Evolutionary conservation across 2,113 vertebrate genomes (phyloP).

Genomic region (Tenebrosternarchus preto): DNA sequence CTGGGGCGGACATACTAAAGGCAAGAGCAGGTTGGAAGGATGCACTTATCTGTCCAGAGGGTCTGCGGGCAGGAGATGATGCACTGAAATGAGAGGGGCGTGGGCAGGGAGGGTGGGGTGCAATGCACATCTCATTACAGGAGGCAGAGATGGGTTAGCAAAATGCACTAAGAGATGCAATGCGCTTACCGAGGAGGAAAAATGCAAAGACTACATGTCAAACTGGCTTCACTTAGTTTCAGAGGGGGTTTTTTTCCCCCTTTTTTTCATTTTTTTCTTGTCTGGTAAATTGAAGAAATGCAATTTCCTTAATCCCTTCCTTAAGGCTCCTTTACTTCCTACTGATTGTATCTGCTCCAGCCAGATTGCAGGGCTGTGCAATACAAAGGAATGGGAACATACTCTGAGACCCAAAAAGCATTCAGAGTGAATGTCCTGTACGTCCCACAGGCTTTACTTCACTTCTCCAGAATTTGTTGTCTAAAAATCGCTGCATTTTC

Average conservation of each 20-base stretch:
- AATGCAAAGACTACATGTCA: slow-evolving; percentile 80
- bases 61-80: slow-evolving; percentile 69
- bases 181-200: slow-evolving; percentile 63
- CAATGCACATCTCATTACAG: slow-evolving; percentile 73
- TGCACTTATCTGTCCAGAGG: slow-evolving; percentile 69
- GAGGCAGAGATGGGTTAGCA: slow-evolving; percentile 72
- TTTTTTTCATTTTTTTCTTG: slow-evolving; percentile 37
- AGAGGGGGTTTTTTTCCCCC: slow-evolving; percentile 31
- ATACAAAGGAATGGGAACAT: slow-evolving; percentile 45
- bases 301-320: slow-evolving; percentile 41
- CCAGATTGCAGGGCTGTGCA: slow-evolving; percentile 42
- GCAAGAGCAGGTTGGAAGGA: slow-evolving; percentile 75
- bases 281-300: slow-evolving; percentile 46
- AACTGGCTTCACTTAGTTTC: slow-evolving; percentile 69
- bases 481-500: slow-evolving; percentile 32
- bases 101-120: slow-evolving; percentile 62
- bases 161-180: slow-evolving; percentile 79
- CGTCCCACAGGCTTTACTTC: background rate
- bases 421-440: slow-evolving; percentile 12
- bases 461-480: slow-evolving; percentile 14
- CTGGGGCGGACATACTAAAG: slow-evolving; percentile 69
- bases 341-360: slow-evolving; percentile 11
- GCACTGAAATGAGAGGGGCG: slow-evolving; percentile 66
- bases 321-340: slow-evolving; percentile 22
- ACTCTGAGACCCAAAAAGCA: slow-evolving; percentile 28